Conservation (phyloP, 2,113 vertebrate genomes). For the Gymnarchus niloticus region DNA sequence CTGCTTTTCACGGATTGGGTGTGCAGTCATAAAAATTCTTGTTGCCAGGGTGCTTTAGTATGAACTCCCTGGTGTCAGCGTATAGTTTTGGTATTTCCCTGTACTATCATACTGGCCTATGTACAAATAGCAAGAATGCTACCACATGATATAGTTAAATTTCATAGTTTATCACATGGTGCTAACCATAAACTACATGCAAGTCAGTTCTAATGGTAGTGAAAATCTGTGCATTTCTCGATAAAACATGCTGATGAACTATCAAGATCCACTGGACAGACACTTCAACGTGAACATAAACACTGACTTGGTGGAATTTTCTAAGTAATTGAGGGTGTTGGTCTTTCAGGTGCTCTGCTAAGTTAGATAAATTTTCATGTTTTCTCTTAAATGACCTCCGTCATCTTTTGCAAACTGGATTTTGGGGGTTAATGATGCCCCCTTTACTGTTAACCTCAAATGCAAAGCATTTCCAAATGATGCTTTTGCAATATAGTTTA, state of each 20-base stretch:
- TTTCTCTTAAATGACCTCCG: no score
- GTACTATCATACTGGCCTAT: no score
- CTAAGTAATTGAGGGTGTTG: no score
- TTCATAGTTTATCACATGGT: no score
- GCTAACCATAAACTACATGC: no score
- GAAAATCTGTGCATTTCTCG: no score
- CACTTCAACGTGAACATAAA: no score
- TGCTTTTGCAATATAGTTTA: not conserved
- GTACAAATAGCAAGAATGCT: not conserved
- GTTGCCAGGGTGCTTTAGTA: constrained; percentile 16
- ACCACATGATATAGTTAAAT: not conserved
- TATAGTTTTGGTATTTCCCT: not conserved
- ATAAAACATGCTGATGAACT: not conserved
- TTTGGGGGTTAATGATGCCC: not conserved
- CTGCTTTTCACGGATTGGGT: constrained; percentile 27
- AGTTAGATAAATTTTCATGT: no score
- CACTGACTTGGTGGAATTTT: no score
- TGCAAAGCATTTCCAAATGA: not conserved
- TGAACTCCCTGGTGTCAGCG: not conserved
- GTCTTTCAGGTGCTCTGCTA: no score
- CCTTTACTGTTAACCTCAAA: not conserved
- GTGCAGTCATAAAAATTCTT: constrained; percentile 18
- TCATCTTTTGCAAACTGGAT: no score
- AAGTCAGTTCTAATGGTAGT: no score
- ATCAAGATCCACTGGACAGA: not conserved